Base-by-base conservation (phyloP, 2,113 vertebrate species). In the Girardinichthys multiradiatus region DNA sequence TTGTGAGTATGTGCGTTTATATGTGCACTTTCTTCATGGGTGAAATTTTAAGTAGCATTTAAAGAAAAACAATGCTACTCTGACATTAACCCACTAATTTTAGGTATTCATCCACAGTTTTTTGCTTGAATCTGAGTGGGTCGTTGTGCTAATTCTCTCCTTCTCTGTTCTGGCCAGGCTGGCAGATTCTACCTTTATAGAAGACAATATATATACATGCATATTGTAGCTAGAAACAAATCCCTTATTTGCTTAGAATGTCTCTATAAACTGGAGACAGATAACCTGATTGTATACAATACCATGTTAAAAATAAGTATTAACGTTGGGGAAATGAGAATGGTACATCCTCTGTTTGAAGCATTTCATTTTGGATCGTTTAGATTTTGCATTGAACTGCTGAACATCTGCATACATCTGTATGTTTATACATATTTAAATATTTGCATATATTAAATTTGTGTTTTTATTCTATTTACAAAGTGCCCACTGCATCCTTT, bases 1-100 rank as follows among this genome's bases (percentile, higher is more conserved):
- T 92, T 94, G 92, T 92, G 86, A 91, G 81, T 91, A 15, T 77
- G 91, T 93, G 87, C 89, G 92, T 91, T 93, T 90, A 81, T 88
- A 87, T 88, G 90, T 90, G 71, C 83, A 78, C 68, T 80, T 90
- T 89, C 69, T 81, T 81, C 83, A 75, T 75, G 78, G 86, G 88
- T 88, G 64, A 80, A 74, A 82, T 74, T 82, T 78, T 84, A 80
- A 70, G 64, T 31, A 79, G 82, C 39, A 51, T 13, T 76, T 68
- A 71, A 86, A 70, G 54, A 82, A 78, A 78, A 84, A 88, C 76
- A 89, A 87, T 87, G 77, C 86, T 86, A 66, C 57, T 82, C 66
- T 82, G 45, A 81, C 73, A 68, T 80, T 75, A 82, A 83, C 69
- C 61, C 69, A 73, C 87, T 82, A 79, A 74, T 78, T 84, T 27